Base-by-base conservation (phyloP, 2,888 invertebrate genomes). In the Aelia acuminata region DNA sequence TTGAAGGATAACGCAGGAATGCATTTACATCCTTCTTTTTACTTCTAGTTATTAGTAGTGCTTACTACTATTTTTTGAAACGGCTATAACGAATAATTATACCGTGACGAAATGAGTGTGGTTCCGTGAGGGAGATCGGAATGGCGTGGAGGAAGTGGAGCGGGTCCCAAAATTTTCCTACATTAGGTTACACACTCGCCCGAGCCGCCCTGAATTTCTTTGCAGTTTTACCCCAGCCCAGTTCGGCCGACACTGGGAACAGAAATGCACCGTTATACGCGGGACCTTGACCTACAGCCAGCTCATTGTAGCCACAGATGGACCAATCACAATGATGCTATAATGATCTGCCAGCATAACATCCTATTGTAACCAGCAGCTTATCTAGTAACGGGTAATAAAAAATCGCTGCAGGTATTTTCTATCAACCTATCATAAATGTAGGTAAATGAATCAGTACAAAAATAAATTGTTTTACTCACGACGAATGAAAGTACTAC, bases 251-350 rank as follows among this genome's bases (percentile, higher is more conserved):
- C 43, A 2, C 13, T 47, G 13, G 0, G 1, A 13, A n/a, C 11
- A 43, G 20, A 43, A 80, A n/a, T 43, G 80, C n/a, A 20, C 80
- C 80, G 80, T 80, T 80, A 80, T 22, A 10, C 18, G 80, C n/a
- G 80, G 13, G 80, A 80, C 80, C 80, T 80, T 80, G 80, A 80
- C 80, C 80, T 43, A 80, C 43, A 80, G 10, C n/a, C 5, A n/a
- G 43, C n/a, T 15, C 43, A 47, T 80, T 80, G 80, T 80, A 47
- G 10, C n/a, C 80, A n/a, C 43, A 8, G 63, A 22, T 18, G 35
- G 35, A 57, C 31, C 63, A 70, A 70, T 70, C 63, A 35, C 31
- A n/a, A n/a, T 70, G 63, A 35, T 31, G 3, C 13, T 3, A 13
- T 70, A 18, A 70, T 70, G 3, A 8, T 31, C 15, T 31, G 15